These are phyloP conservation scores for Microtus montanus DNA, from an alignment of 2,113 vertebrate species.

Conservation along the genomic window DNA sequence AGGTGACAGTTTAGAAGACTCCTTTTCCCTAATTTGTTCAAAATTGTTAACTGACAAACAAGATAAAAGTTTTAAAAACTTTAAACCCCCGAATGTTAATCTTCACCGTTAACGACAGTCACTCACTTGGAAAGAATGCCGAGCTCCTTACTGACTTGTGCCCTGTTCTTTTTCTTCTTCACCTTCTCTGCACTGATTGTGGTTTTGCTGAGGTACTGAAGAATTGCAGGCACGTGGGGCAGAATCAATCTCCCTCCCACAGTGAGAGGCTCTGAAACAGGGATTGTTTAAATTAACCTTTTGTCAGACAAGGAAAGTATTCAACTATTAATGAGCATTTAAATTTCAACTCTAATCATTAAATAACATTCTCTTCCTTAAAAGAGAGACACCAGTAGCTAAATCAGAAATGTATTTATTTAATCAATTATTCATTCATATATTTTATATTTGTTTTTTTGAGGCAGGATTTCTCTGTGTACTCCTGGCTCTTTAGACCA, in stretches of 20 bases:
- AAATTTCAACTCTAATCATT: constrained; percentile 35
- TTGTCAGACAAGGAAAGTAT: not conserved
- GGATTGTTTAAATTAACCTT: constrained; percentile 9
- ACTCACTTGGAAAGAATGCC: constrained; percentile 97
- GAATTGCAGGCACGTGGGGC: constrained; percentile 92
- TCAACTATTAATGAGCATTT: not conserved
- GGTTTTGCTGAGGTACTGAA: constrained; percentile 91
- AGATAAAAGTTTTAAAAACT: not conserved
- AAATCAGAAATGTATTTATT: not conserved
- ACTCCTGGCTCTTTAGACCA: not conserved
- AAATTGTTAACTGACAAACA: not conserved
- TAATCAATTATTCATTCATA: not conserved
- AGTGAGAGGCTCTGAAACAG: constrained; percentile 86
- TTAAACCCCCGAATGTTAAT: too few species aligned
- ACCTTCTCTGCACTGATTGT: constrained; percentile 90
- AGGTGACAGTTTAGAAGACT: not conserved
- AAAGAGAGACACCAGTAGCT: not conserved
- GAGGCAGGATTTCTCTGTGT: not conserved
- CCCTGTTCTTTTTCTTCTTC: constrained; percentile 92
- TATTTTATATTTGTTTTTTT: not conserved
- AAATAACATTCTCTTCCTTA: constrained; percentile 32
- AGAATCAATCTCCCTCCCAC: constrained; percentile 90
- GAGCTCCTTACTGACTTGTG: constrained; percentile 95
- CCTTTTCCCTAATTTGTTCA: not conserved
- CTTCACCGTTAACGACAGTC: not conserved